Evolutionary conservation across 2,888 invertebrate genomes (phyloP).

Genomic region (Aelia acuminata): DNA sequence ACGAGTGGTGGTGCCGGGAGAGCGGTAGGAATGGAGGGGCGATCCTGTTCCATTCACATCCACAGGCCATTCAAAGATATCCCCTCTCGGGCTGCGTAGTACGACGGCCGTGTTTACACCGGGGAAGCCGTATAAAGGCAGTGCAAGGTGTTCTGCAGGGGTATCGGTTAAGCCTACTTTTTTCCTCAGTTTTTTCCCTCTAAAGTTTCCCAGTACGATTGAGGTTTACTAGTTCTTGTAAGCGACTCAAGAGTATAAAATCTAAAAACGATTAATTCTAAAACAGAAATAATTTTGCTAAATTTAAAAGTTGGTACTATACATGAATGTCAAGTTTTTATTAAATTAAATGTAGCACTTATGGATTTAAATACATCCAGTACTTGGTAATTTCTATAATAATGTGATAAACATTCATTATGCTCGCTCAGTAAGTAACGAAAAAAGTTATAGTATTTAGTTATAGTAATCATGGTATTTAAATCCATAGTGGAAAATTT

Average conservation of each 20-base stretch:
- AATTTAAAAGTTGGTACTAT: no score
- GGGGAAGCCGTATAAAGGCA: constrained; percentile 28
- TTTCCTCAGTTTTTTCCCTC: neutral
- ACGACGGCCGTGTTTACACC: constrained; percentile 32
- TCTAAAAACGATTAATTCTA: neutral
- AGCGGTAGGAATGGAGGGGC: neutral
- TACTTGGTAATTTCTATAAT: no score
- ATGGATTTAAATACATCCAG: no score
- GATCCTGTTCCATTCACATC: constrained; percentile 32
- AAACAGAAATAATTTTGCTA: no score
- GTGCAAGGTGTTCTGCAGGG: constrained; percentile 34
- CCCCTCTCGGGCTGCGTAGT: constrained; percentile 15
- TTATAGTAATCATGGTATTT: no score
- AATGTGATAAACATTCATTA: no score
- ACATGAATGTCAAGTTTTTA: no score
- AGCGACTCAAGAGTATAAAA: neutral
- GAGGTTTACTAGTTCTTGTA: neutral
- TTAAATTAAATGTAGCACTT: no score
- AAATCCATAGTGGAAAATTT: no score
- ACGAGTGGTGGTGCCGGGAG: neutral
- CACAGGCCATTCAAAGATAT: neutral
- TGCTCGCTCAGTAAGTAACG: no score
- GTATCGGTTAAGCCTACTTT: constrained; percentile 16
- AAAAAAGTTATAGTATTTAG: no score
- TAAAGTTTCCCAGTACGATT: neutral